Conservation (phyloP, 2,888 invertebrate genomes). For the Hoplodrina ambigua region DNA sequence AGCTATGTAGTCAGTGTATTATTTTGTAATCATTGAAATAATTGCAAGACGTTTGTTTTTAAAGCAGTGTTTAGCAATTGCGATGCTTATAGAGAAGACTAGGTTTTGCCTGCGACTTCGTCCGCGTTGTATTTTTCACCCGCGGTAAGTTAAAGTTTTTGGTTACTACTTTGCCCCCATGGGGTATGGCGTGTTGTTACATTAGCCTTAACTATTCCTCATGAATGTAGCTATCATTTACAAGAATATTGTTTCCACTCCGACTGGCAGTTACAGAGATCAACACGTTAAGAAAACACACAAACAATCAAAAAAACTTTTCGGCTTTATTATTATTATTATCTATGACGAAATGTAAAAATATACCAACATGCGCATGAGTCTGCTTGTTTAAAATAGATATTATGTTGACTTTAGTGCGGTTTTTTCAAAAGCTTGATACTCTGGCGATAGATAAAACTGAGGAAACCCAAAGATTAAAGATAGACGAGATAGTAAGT, state of each 20-base stretch:
- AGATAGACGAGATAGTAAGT: neutral
- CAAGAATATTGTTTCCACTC: too few species aligned
- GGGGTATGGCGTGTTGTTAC: too few species aligned
- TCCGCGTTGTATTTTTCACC: too few species aligned
- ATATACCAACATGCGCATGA: neutral
- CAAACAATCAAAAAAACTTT: too few species aligned
- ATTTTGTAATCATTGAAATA: slow-evolving; percentile 50
- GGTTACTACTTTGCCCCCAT: too few species aligned
- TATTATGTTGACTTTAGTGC: slow-evolving; percentile 6
- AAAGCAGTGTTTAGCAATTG: neutral
- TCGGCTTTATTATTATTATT: neutral
- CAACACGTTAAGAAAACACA: too few species aligned
- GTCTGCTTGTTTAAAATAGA: neutral
- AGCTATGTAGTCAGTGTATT: slow-evolving; percentile 36
- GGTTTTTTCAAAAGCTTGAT: slow-evolving; percentile 11
- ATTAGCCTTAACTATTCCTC: too few species aligned
- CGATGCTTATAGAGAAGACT: too few species aligned
- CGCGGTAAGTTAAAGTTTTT: too few species aligned
- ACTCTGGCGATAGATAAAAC: slow-evolving; percentile 14
- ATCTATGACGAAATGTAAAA: neutral
- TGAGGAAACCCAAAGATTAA: slow-evolving; percentile 6
- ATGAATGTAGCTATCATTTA: too few species aligned
- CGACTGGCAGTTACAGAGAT: too few species aligned
- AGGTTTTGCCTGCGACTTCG: too few species aligned
- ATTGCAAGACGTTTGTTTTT: slow-evolving; percentile 37